A percentile compares a stretch with the other conserved stretches of the same genome.
These are phyloP conservation scores for Pegoplata infirma DNA, from an alignment of 2,888 invertebrate species.

Conservation along the genomic window DNA sequence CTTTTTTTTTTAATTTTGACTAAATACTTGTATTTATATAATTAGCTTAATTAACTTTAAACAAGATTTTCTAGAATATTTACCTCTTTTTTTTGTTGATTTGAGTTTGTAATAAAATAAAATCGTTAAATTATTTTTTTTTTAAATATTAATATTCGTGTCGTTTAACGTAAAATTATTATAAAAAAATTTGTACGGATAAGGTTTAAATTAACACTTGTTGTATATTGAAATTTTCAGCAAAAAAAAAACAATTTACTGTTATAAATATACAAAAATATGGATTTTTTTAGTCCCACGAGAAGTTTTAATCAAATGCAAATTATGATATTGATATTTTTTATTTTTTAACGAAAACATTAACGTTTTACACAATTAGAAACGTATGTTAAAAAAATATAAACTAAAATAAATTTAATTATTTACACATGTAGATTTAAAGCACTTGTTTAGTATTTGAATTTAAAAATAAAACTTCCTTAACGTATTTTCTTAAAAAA, in stretches of 20 bases:
- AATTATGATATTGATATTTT: conserved; percentile 56
- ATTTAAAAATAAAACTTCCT: background rate
- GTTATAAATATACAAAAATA: conserved; percentile 60
- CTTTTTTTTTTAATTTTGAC: background rate
- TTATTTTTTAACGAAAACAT: conserved; percentile 65
- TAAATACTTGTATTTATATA: background rate
- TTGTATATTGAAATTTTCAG: conserved; percentile 3
- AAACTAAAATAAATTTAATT: background rate
- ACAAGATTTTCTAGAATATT: background rate
- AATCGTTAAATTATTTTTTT: background rate
- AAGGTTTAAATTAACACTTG: background rate
- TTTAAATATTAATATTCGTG: background rate
- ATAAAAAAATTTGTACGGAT: background rate
- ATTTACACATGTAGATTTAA: conserved; percentile 3
- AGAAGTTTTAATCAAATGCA: conserved; percentile 62
- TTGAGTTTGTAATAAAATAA: background rate
- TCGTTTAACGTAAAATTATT: background rate
- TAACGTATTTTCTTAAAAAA: conserved; percentile 14
- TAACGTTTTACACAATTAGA: conserved; percentile 60
- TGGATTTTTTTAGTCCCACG: conserved; percentile 65
- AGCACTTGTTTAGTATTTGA: background rate
- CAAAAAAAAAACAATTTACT: conserved; percentile 2
- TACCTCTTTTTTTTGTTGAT: background rate
- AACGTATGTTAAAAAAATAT: conserved; percentile 13
- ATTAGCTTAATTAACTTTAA: background rate